phyloP scores from a whole-genome alignment of 1,140 invertebrate species.

The Diorhabda carinulata region DNA sequence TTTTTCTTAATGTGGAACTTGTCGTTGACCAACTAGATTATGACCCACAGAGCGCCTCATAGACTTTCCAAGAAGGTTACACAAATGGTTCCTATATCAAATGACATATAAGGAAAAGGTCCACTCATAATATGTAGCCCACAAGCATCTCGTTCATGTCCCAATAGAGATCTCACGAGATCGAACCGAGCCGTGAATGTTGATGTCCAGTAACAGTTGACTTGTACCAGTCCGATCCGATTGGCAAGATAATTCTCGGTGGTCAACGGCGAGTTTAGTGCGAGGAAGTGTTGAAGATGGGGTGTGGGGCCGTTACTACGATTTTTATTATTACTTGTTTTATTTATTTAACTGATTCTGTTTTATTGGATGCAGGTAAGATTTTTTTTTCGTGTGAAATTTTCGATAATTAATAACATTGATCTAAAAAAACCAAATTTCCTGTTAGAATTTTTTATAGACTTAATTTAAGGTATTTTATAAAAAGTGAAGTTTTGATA shows the following conservation, averaged over 20 bases:
- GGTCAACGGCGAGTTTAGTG: background rate
- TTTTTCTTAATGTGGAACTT: too few relatives aligned
- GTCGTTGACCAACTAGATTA: background rate
- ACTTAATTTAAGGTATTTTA: background rate
- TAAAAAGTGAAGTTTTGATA: background rate
- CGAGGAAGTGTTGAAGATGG: conserved; percentile 15
- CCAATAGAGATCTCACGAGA: conserved; percentile 23
- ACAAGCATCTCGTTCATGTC: conserved; percentile 23
- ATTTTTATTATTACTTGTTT: conserved; percentile 17
- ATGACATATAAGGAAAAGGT: conserved; percentile 33
- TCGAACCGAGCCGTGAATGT: conserved; percentile 4
- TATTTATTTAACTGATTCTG: conserved; percentile 24
- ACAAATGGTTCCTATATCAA: conserved; percentile 9
- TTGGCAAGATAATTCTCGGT: background rate
- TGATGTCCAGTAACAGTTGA: conserved; percentile 14
- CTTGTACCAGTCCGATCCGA: background rate
- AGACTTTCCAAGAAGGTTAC: background rate
- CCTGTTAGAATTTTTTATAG: background rate
- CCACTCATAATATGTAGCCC: conserved; percentile 26
- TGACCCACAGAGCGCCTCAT: background rate
- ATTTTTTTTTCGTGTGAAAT: background rate
- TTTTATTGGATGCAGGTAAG: conserved; percentile 28
- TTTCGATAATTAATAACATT: conserved; percentile 11
- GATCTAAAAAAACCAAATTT: conserved; percentile 7
- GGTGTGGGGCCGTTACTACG: conserved; percentile 19